phyloP scores from a whole-genome alignment of 2,113 vertebrate genomes.

The Lophura nycthemera region DNA sequence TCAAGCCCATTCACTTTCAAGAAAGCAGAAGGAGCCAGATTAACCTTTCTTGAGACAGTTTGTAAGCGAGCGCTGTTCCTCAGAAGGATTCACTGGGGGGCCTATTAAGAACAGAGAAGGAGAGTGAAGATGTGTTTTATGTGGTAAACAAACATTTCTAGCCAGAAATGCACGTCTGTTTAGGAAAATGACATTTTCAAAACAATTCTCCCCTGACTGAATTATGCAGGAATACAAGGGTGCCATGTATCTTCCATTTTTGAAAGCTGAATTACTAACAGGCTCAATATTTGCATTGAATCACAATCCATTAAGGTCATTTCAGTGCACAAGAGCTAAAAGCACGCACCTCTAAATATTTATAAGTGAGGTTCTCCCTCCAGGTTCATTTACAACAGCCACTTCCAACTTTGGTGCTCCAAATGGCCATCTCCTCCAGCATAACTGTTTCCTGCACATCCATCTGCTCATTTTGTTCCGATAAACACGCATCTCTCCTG shows the following conservation, averaged over 20 bases:
- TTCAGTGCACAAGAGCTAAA: conserved; percentile 3
- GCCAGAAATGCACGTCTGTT: not conserved
- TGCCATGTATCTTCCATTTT: not conserved
- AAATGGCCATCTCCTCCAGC: conserved; percentile 42
- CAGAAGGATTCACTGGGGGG: not conserved
- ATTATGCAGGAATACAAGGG: not conserved
- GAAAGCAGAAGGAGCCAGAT: not conserved
- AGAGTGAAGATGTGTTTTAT: not conserved
- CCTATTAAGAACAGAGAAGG: not conserved
- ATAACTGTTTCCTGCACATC: conserved; percentile 36
- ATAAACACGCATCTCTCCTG: not conserved
- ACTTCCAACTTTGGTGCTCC: not conserved
- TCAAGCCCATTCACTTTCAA: not conserved
- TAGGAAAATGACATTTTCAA: not conserved
- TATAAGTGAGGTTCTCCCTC: conserved; percentile 6
- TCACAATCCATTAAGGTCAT: not conserved
- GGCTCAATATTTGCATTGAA: not conserved
- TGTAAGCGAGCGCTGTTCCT: not conserved
- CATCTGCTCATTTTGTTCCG: conserved; percentile 27
- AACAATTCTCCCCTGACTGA: not conserved
- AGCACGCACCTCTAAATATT: conserved; percentile 33
- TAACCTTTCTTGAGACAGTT: not conserved
- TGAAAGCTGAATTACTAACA: not conserved
- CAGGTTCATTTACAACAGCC: conserved; percentile 13
- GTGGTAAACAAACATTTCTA: not conserved